Base-by-base conservation (phyloP, 2,888 invertebrate species). In the Neria commutata region DNA sequence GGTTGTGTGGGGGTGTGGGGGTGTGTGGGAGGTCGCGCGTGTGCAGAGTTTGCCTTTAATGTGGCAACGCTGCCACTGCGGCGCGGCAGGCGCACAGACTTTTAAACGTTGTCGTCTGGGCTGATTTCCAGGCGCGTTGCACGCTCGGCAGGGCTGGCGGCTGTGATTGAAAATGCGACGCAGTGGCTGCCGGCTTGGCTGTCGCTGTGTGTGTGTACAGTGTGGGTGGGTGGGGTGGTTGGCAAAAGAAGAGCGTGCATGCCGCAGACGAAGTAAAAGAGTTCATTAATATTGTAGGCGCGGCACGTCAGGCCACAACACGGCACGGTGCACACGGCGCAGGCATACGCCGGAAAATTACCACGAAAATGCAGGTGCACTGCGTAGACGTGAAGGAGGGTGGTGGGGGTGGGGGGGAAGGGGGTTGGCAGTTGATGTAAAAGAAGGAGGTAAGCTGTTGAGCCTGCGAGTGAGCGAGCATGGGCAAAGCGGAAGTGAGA, bases 281-380 rank as follows among this genome's bases (percentile, higher is more conserved):
- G 72, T 73, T 72, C 69, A 72, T 72, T 72, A 72, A 72, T 72
- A 71, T 71, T 74, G 72, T 67, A 73, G 63, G 69, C 65, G 70
- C n/a, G n/a, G n/a, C n/a, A n/a, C n/a, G n/a, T n/a, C n/a, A n/a
- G n/a, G n/a, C n/a, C n/a, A 34, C 34, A n/a, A n/a, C 2, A 16
- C 3, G 14, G 24, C 24, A 24, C 14, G 14, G 24, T 23, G 11
- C 14, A 19, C 11, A 24, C 24, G 24, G 24, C 10, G 46, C 46
- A 17, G 11, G 3, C 11, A 46, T 24, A 46, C 23, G 46, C 14
- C 24, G 46, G 14, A 24, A 46, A 23, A 14, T 23, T 23, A 6
- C 46, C 19, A 14, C 24, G 24, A 21, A 46, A 21, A 24, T 11
- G 16, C 34, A 34, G 34, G 63, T 23, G 62, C 24, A n/a, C 48